A percentile compares a stretch with the other conserved stretches of the same genome.
Evolutionary conservation across 2,797 vertebrate species (phyloP).

Genomic region (Potorous gilbertii): DNA sequence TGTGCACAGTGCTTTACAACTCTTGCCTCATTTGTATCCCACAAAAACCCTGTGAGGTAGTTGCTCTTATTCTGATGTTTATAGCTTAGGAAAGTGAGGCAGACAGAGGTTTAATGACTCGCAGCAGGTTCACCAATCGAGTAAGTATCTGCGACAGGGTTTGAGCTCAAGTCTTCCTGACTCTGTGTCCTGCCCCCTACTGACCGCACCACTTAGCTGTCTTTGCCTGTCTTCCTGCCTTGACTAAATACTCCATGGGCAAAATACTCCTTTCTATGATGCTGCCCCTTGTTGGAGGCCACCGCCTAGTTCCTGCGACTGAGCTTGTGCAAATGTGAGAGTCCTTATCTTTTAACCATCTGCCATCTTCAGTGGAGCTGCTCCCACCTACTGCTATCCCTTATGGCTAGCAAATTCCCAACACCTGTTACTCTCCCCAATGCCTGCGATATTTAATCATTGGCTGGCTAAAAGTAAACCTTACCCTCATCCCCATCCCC

Average conservation of each 20-base stretch:
- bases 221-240: not conserved
- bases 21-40: conserved; percentile 35
- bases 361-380: not conserved
- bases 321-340: not conserved
- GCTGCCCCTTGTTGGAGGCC: not conserved
- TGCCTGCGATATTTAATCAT: not conserved
- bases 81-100: not conserved
- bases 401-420: conserved; percentile 2
- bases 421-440: not conserved
- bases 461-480: not conserved
- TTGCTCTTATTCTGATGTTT: not conserved
- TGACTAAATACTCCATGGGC: not conserved
- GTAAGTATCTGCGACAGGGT: not conserved
- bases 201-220: not conserved
- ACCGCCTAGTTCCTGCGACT: not conserved
- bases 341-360: conserved; percentile 5
- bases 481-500: not conserved
- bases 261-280: not conserved
- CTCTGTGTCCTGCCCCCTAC: not conserved
- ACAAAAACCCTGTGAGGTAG: not conserved
- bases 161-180: not conserved
- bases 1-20: not conserved
- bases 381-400: conserved; percentile 3
- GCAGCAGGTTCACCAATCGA: too few relatives aligned
- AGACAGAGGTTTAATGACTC: not conserved